phyloP scores from a whole-genome alignment of 2,888 invertebrate genomes.

The Drosophila rubida region DNA sequence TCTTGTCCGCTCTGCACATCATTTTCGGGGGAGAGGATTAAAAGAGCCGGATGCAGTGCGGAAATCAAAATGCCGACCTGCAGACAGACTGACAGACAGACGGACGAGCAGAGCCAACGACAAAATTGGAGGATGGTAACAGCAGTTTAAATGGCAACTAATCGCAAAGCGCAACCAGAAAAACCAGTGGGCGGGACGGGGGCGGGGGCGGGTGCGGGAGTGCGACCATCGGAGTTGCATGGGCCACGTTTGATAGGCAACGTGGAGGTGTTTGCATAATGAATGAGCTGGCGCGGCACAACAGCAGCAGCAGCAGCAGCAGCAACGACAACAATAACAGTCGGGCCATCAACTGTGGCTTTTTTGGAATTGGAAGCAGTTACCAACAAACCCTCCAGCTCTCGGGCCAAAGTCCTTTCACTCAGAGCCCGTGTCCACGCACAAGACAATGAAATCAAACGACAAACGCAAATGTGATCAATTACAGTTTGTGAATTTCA shows the following conservation, averaged over 20 bases:
- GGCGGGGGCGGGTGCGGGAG: neutral
- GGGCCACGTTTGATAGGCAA: conserved; percentile 44
- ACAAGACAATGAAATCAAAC: conserved; percentile 77
- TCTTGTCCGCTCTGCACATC: conserved; percentile 1
- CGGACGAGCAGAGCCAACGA: neutral
- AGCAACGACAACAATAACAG: conserved; percentile 42
- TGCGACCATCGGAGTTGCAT: neutral
- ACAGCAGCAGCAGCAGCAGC: neutral
- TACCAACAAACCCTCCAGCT: neutral
- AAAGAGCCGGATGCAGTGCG: conserved; percentile 74
- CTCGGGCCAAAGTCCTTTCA: neutral
- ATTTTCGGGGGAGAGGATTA: conserved; percentile 57
- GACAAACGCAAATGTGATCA: conserved; percentile 74
- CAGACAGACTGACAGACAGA: conserved; percentile 22
- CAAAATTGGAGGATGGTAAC: conserved; percentile 45
- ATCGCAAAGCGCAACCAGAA: conserved; percentile 61
- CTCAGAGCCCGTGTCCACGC: conserved; percentile 7
- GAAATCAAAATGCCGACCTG: conserved; percentile 71
- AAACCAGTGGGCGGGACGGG: neutral
- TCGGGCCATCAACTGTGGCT: conserved; percentile 58
- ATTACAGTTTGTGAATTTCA: conserved; percentile 72
- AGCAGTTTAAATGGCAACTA: conserved; percentile 80
- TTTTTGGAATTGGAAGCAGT: conserved; percentile 39
- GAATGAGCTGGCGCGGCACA: conserved; percentile 58
- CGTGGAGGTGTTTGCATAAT: conserved; percentile 78